Base-by-base conservation (phyloP, 2,888 invertebrate genomes). In the Tetranychus truncatus region DNA sequence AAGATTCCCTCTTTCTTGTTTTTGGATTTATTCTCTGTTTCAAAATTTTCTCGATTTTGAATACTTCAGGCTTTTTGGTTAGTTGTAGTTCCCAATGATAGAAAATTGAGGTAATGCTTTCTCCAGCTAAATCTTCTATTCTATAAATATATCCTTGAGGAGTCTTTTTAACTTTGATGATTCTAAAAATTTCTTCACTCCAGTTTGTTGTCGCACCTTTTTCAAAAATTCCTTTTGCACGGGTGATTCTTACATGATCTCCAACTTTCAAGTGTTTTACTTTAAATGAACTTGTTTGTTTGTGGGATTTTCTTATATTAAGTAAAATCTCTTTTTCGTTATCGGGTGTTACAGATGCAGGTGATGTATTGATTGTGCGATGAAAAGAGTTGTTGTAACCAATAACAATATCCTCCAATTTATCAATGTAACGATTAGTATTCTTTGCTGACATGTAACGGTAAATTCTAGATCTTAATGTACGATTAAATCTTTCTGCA, bases 401-500 rank as follows among this genome's bases (percentile, higher is more conserved):
- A 1, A 8, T 9, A 2, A 72, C n/a, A 8, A 72, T 45, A n/a
- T 72, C 72, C 1, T 44, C 45, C 1, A 72, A 9, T 34, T 9
- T 24, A 45, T 72, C 34, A 72, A 72, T 72, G 44, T 34, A 72
- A 4, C n/a, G 18, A 45, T 72, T 45, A 24, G 78, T 79, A 34
- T 79, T 78, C 11, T 78, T 76, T n/a, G 75, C 75, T 0, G 79
- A 79, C 71, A 81, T 80, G 74, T 80, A 72, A 5, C 72, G 24
- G 7, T 72, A 81, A 75, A 81, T 79, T 75, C 77, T 78, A 81
- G 15, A 81, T 66, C 7, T 80, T 81, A 67, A 21, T 9, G 67
- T 67, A 74, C 80, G 72, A 77, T 80, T 80, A 9, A 80, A 80
- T 6, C 81, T 73, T 77, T 82, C 81, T 1, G 79, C 79, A 7